Evolutionary conservation across 2,113 vertebrate species (phyloP).

Genomic region (Noctilio leporinus): DNA sequence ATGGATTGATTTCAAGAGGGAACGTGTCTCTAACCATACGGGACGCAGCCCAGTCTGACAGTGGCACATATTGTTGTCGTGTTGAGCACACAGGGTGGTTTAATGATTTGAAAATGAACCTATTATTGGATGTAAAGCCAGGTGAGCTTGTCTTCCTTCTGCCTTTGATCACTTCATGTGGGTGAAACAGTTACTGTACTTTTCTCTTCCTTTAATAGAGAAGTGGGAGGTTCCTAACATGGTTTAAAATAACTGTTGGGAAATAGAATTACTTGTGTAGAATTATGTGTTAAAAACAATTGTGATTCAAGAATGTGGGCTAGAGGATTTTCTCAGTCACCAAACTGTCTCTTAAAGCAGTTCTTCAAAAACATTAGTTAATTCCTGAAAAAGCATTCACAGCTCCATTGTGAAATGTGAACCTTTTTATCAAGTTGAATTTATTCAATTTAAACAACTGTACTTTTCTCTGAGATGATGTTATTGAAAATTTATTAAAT

Average conservation of each 20-base stretch:
- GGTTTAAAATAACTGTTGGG: background rate
- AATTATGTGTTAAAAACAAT: background rate
- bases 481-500: background rate
- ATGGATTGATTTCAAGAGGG: slow-evolving; percentile 51
- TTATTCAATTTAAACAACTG: background rate
- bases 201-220: background rate
- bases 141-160: slow-evolving; percentile 56
- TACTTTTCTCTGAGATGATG: background rate
- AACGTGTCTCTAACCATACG: slow-evolving; percentile 83
- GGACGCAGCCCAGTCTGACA: slow-evolving; percentile 61
- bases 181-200: background rate
- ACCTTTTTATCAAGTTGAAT: background rate
- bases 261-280: background rate
- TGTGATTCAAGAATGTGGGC: background rate
- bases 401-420: background rate
- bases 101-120: slow-evolving; percentile 74
- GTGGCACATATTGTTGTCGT: slow-evolving; percentile 85
- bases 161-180: background rate
- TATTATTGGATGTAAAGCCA: slow-evolving; percentile 55
- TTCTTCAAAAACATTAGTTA: background rate
- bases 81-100: slow-evolving; percentile 79
- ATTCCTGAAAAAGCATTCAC: background rate
- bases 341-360: background rate
- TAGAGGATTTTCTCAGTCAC: background rate
- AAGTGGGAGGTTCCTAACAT: background rate